Conservation (phyloP, 2,113 vertebrate species). For the Rhynchopsitta pachyrhyncha region DNA sequence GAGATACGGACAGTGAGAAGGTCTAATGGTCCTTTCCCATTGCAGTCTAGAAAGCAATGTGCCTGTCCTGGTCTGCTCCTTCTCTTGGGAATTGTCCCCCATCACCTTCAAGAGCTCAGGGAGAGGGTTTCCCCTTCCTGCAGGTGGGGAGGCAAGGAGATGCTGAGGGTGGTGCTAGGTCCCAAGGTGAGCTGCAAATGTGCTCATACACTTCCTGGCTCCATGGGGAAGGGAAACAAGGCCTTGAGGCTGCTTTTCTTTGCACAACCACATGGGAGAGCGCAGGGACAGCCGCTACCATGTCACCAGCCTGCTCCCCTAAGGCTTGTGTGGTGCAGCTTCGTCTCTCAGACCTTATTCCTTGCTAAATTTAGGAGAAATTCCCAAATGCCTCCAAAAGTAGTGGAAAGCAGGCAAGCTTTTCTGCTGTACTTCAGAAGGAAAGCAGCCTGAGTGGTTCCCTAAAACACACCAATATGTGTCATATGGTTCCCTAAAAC, state of each 20-base stretch:
- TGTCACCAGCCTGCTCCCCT: not conserved
- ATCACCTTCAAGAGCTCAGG: not conserved
- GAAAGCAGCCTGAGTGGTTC: not conserved
- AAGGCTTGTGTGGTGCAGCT: not conserved
- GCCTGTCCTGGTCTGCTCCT: not conserved
- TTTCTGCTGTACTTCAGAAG: not conserved
- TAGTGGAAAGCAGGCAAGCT: rapidly evolving
- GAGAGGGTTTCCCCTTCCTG: not conserved
- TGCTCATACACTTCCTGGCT: not conserved
- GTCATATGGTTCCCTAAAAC: not conserved
- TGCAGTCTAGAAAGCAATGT: not conserved
- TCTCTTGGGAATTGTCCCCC: not conserved
- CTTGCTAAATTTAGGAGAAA: not conserved
- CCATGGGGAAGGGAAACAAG: rapidly evolving
- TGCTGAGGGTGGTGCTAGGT: not conserved
- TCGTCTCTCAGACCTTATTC: not conserved
- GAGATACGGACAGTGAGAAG: rapidly evolving
- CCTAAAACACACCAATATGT: not conserved
- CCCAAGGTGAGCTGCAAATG: not conserved
- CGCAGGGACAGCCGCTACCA: rapidly evolving
- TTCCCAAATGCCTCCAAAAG: not conserved
- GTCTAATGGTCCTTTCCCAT: not conserved
- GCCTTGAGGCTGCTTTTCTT: not conserved
- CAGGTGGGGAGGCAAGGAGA: not conserved
- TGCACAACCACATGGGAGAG: not conserved